Evolutionary conservation across 2,888 invertebrate genomes (phyloP).

Genomic region (Metalampra italica): DNA sequence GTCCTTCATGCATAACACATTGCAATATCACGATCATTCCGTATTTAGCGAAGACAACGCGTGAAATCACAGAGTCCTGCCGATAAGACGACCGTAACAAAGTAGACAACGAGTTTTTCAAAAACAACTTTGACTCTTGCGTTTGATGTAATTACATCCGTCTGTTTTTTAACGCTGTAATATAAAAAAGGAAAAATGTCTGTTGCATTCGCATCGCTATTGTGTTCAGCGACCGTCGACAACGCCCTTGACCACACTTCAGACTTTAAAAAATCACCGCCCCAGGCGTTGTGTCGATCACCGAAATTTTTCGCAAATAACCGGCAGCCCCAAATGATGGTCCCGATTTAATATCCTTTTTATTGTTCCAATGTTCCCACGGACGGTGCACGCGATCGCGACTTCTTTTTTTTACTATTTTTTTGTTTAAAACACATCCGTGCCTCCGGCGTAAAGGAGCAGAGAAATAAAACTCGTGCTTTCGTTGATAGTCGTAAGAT

Average conservation of each 20-base stretch:
- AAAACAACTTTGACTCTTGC: conserved; percentile 27
- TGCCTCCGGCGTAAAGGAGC: conserved; percentile 60
- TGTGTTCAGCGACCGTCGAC: conserved; percentile 27
- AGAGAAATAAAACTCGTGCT: conserved; percentile 44
- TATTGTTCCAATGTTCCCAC: conserved; percentile 66
- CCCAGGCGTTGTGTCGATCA: conserved; percentile 29
- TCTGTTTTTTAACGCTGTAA: conserved; percentile 30
- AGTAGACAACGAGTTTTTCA: conserved; percentile 12
- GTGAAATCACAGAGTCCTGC: conserved; percentile 29
- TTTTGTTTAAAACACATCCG: conserved; percentile 52
- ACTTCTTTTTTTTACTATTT: conserved; percentile 35
- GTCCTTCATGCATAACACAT: background rate
- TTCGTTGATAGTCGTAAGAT: conserved; percentile 66
- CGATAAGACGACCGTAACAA: conserved; percentile 31
- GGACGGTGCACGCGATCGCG: conserved; percentile 59
- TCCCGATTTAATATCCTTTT: conserved; percentile 44
- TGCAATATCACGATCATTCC: conserved; percentile 2
- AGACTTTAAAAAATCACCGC: conserved; percentile 13
- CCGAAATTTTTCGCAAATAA: conserved; percentile 51
- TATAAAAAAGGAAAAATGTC: conserved; percentile 23
- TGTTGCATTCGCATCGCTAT: conserved; percentile 46
- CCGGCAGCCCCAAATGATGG: conserved; percentile 51
- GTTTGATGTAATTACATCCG: conserved; percentile 54
- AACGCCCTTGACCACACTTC: conserved; percentile 19
- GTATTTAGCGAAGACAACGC: conserved; percentile 12